These are phyloP conservation scores for Chaetodon trifasciatus DNA, from an alignment of 2,797 vertebrate genomes.

Conservation along the genomic window DNA sequence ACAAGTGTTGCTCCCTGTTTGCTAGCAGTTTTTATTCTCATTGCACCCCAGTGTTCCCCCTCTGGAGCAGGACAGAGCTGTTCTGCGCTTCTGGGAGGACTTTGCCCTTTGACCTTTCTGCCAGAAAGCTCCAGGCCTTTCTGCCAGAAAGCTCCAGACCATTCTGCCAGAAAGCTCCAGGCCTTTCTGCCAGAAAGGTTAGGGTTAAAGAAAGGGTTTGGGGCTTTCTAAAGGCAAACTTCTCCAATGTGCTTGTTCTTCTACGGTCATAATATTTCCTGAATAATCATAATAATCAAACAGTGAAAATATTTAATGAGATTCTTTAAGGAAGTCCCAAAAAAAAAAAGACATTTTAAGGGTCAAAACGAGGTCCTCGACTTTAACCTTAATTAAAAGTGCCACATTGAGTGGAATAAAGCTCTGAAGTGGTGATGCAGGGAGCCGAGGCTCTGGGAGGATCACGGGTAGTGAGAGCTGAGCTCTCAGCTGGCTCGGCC, in stretches of 20 bases:
- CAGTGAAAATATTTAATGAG: not conserved
- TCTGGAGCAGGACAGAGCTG: too few species aligned
- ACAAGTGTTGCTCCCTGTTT: not conserved
- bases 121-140: too few species aligned
- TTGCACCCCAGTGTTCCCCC: too few species aligned
- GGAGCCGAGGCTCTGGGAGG: constrained; percentile 14
- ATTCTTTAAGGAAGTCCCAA: not conserved
- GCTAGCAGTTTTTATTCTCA: too few species aligned
- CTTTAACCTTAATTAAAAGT: constrained; percentile 8
- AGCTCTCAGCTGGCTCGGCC: constrained; percentile 56
- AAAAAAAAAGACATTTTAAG: not conserved
- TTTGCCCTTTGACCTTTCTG: too few species aligned
- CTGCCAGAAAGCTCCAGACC: too few species aligned
- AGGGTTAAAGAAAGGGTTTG: too few species aligned
- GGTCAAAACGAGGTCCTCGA: not conserved
- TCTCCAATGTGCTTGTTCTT: too few species aligned
- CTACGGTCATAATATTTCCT: not conserved
- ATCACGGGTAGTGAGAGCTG: constrained; percentile 45
- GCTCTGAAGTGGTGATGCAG: constrained; percentile 20
- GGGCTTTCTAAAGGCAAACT: too few species aligned
- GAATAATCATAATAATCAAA: not conserved
- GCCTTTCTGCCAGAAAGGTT: too few species aligned
- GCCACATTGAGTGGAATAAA: constrained; percentile 6
- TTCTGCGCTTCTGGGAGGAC: too few species aligned
- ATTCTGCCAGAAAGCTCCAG: too few species aligned